Percentiles rank a stretch among this genome's conserved stretches.
Conservation (phyloP, 2,797 vertebrate species). For the Sebastes vulpes region DNA sequence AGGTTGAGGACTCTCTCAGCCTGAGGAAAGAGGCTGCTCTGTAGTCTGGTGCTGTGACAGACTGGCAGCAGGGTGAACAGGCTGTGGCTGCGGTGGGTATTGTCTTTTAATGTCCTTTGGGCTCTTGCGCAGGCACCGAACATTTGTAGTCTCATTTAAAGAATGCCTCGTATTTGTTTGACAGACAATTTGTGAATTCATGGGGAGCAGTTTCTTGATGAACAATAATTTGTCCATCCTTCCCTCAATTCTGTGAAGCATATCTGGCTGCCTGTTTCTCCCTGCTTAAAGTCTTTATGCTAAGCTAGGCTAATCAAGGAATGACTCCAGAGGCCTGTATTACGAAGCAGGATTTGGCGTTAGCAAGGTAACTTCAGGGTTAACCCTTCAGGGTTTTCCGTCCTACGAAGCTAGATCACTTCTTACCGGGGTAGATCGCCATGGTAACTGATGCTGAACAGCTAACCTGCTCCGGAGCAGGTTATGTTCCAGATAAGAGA, state of each 20-base stretch:
- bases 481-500: no score
- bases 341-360: no score
- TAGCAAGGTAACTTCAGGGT: no score
- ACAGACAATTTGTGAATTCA: background rate
- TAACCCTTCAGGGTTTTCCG: no score
- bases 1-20: background rate
- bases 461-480: no score
- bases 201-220: background rate
- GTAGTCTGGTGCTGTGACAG: background rate
- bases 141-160: background rate
- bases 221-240: background rate
- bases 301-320: background rate
- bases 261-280: background rate
- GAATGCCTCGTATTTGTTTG: background rate
- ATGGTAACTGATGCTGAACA: no score
- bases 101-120: background rate
- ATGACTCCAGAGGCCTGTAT: no score
- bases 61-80: background rate
- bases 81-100: background rate
- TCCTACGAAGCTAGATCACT: no score
- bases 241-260: background rate
- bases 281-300: background rate
- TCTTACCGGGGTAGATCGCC: no score
- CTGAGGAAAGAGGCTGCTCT: background rate
- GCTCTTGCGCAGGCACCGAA: background rate